These are phyloP conservation scores for Pogonocherus hispidulus DNA, from an alignment of 2,888 invertebrate species.

Conservation along the genomic window DNA sequence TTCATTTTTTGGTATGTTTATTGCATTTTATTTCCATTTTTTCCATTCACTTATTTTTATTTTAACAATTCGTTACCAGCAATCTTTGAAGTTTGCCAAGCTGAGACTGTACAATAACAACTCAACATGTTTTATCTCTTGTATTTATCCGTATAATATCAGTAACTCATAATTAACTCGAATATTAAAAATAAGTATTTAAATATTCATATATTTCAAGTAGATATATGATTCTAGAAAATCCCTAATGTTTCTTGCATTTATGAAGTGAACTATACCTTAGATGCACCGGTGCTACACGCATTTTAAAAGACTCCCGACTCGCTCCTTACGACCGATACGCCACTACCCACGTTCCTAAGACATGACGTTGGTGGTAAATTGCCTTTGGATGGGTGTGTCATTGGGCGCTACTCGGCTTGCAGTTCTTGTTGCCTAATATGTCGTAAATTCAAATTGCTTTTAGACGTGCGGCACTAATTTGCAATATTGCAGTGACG, in stretches of 20 bases:
- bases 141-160: too few species aligned
- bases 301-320: neutral
- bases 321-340: neutral
- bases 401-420: neutral
- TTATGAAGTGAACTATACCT: neutral
- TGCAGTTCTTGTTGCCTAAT: slow-evolving; percentile 1
- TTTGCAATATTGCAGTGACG: neutral
- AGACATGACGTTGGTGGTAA: slow-evolving; percentile 7
- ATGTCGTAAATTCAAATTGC: slow-evolving; percentile 13
- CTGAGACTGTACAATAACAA: too few species aligned
- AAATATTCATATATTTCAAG: neutral
- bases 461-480: neutral
- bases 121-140: too few species aligned
- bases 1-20: too few species aligned
- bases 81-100: too few species aligned
- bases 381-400: slow-evolving; percentile 3
- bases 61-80: too few species aligned
- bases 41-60: too few species aligned
- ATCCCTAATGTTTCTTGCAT: neutral
- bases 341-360: slow-evolving; percentile 19
- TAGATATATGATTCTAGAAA: too few species aligned
- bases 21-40: too few species aligned
- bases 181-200: too few species aligned
- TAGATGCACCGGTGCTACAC: neutral
- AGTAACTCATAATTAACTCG: too few species aligned